Evolutionary conservation across 2,113 vertebrate genomes (phyloP).

Genomic region (Numenius arquata): DNA sequence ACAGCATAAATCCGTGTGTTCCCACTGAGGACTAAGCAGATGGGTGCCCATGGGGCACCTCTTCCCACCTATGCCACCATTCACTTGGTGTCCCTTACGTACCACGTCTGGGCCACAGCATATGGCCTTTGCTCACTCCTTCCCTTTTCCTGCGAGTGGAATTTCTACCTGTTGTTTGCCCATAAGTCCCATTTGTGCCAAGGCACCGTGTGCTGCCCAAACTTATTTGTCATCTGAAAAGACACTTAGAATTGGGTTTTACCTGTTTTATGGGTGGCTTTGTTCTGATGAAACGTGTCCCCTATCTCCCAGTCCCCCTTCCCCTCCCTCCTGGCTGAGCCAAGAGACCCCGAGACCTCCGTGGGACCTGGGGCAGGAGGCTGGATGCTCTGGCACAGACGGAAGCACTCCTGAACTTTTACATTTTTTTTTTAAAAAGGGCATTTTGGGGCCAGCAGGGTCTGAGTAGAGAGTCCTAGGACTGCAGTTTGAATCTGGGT

Average conservation of each 20-base stretch:
- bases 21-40: fast-evolving
- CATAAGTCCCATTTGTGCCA: fast-evolving
- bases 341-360: neutral
- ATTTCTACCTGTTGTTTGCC: neutral
- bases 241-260: neutral
- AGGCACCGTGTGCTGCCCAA: neutral
- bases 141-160: neutral
- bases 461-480: neutral
- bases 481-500: neutral
- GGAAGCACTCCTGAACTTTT: neutral
- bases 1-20: fast-evolving
- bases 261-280: neutral
- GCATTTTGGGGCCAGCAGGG: fast-evolving
- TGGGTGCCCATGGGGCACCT: neutral
- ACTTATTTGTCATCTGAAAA: fast-evolving
- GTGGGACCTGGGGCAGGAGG: neutral
- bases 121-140: neutral
- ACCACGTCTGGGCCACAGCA: neutral
- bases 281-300: neutral
- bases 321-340: neutral
- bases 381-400: neutral
- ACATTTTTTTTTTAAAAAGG: fast-evolving
- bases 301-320: neutral
- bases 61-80: neutral
- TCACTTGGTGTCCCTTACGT: neutral